Percentiles rank a stretch among this genome's conserved stretches.
These are phyloP conservation scores for Actinernus sp. DNA, from an alignment of 92 coral and sea anemone species.

Conservation along the genomic window DNA sequence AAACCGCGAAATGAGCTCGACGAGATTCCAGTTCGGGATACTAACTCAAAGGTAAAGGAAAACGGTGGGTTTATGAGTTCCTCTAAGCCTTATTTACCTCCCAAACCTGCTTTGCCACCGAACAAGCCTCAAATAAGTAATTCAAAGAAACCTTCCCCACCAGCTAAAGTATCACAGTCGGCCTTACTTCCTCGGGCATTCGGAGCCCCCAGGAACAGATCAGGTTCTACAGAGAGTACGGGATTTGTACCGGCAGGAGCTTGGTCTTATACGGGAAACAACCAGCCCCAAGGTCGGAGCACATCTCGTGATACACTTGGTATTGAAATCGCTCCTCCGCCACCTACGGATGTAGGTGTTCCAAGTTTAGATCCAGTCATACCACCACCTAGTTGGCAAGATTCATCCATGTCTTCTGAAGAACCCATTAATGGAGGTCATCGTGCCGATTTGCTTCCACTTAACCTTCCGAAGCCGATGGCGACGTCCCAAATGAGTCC, in stretches of 20 bases:
- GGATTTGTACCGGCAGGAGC: not conserved
- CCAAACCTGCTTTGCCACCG: not conserved
- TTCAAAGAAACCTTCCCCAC: not conserved
- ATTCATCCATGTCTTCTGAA: too few relatives aligned
- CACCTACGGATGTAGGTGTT: constrained; percentile 27
- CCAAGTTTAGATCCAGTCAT: too few relatives aligned
- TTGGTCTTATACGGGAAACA: not conserved
- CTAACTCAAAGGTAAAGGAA: constrained; percentile 1
- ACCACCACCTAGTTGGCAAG: too few relatives aligned
- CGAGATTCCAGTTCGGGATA: constrained; percentile 61
- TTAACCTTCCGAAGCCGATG: constrained; percentile 30
- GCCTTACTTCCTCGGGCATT: not conserved
- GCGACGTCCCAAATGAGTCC: constrained; percentile 16
- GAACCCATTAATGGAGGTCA: not conserved
- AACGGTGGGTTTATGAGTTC: too few relatives aligned
- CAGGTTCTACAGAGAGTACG: not conserved
- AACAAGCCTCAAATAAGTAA: not conserved
- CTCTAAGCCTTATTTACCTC: not conserved
- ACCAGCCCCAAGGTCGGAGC: not conserved
- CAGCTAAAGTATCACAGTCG: not conserved
- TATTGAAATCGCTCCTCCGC: constrained; percentile 44
- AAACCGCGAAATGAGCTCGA: constrained; percentile 44
- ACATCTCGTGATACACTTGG: constrained; percentile 25
- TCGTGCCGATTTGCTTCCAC: constrained; percentile 8
- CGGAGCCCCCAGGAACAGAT: not conserved